A percentile compares a stretch with the other conserved stretches of the same genome.
Conservation (phyloP, 1,140 invertebrate species). For the Chymomyza costata region DNA sequence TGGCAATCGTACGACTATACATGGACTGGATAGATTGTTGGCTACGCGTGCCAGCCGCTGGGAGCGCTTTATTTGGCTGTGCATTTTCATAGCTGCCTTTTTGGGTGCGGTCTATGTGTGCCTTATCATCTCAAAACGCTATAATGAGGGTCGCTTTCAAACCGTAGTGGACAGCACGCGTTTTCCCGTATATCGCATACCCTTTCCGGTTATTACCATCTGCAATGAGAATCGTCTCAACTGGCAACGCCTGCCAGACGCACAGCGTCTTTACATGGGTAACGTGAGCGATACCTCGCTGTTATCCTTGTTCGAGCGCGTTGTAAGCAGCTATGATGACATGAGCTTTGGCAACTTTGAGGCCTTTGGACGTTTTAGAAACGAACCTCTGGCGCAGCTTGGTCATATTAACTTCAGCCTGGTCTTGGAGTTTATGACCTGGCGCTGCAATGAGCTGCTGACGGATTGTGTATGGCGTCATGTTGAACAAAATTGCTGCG, state of each 20-base stretch:
- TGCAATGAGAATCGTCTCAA: constrained; percentile 70
- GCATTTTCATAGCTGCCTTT: constrained; percentile 53
- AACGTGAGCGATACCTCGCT: constrained; percentile 34
- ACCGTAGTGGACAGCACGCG: constrained; percentile 70
- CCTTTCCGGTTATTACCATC: constrained; percentile 68
- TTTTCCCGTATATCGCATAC: constrained; percentile 59
- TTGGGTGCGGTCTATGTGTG: constrained; percentile 63
- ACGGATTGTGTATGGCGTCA: constrained; percentile 59
- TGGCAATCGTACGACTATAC: constrained; percentile 59
- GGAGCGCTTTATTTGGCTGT: constrained; percentile 60
- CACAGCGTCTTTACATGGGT: constrained; percentile 46
- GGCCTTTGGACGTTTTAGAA: constrained; percentile 41
- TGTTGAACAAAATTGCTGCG: constrained; percentile 52
- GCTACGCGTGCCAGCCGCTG: constrained; percentile 41
- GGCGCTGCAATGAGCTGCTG: constrained; percentile 63
- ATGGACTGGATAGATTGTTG: constrained; percentile 56
- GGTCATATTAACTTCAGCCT: constrained; percentile 56
- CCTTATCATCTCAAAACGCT: constrained; percentile 55
- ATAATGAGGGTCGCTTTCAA: constrained; percentile 51
- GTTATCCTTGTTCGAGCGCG: constrained; percentile 44
- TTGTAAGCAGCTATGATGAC: constrained; percentile 48
- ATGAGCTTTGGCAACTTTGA: constrained; percentile 56
- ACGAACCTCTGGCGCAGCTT: constrained; percentile 39
- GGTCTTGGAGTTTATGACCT: constrained; percentile 62
- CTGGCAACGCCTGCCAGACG: constrained; percentile 50